These are phyloP conservation scores for Dicrurus megarhynchus DNA, from an alignment of 2,113 vertebrate genomes.

Conservation along the genomic window DNA sequence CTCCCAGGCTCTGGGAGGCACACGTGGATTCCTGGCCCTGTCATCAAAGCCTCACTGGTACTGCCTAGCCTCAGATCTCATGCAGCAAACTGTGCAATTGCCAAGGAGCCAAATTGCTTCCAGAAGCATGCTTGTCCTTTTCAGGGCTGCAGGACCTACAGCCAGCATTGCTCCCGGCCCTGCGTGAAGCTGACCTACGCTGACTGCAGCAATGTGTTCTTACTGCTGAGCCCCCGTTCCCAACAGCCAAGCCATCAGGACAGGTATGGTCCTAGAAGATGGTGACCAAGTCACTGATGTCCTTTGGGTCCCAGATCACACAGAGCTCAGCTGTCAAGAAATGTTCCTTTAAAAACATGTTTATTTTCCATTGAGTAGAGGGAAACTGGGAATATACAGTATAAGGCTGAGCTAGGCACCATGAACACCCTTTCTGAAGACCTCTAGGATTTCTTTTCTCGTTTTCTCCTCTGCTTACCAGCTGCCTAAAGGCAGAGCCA, in stretches of 20 bases:
- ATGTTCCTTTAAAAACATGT: background rate
- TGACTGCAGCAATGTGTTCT: background rate
- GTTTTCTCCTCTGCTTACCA: background rate
- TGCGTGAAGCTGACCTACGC: fast-evolving
- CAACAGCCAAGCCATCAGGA: background rate
- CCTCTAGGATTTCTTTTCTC: background rate
- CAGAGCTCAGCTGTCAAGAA: background rate
- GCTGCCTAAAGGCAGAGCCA: background rate
- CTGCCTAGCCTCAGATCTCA: background rate
- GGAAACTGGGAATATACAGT: background rate
- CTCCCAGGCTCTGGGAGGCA: background rate
- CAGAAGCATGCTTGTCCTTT: background rate
- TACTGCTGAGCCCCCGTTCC: background rate
- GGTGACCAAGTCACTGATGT: background rate
- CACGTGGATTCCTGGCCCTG: fast-evolving
- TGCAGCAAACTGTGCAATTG: background rate
- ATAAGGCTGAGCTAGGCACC: background rate
- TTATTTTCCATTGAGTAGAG: background rate
- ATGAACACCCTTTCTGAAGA: background rate
- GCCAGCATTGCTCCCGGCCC: background rate
- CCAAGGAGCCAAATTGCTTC: background rate
- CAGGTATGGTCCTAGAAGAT: background rate
- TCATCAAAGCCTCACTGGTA: background rate
- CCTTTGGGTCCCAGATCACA: background rate
- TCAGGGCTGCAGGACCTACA: background rate